phyloP scores from a whole-genome alignment of 1,140 invertebrate species.

The Sitodiplosis mosellana region DNA sequence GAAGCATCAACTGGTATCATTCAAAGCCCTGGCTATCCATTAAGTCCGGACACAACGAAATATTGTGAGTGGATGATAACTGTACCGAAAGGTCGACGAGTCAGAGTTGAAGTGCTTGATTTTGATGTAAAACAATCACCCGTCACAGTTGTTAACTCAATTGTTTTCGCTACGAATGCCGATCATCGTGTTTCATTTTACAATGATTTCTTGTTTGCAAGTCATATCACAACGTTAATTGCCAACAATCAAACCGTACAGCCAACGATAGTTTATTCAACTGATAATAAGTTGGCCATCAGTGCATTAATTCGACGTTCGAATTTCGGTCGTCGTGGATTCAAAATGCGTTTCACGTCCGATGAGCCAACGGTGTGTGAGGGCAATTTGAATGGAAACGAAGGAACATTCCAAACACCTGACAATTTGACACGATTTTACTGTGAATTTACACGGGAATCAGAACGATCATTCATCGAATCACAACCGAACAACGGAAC shows the following conservation, averaged over 20 bases:
- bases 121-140: no score
- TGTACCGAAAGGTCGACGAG: conserved; percentile 39
- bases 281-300: conserved; percentile 42
- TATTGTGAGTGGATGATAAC: conserved; percentile 53
- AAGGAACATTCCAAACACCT: conserved; percentile 8
- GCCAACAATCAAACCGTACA: conserved; percentile 9
- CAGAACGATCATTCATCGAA: not conserved
- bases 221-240: conserved; percentile 17
- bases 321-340: no score
- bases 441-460: conserved; percentile 13
- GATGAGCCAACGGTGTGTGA: conserved; percentile 25
- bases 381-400: not conserved
- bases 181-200: conserved; percentile 12
- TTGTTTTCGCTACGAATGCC: no score
- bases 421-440: conserved; percentile 24
- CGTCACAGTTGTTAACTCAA: no score
- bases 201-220: conserved; percentile 26
- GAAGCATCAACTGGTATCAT: conserved; percentile 37
- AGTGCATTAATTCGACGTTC: conserved; percentile 31
- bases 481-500: not conserved
- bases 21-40: conserved; percentile 49
- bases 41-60: conserved; percentile 15
- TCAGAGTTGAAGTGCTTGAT: conserved; percentile 38
- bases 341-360: conserved; percentile 39
- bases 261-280: conserved; percentile 33